phyloP scores from a whole-genome alignment of 2,113 vertebrate genomes.

The Vireo altiloquus region DNA sequence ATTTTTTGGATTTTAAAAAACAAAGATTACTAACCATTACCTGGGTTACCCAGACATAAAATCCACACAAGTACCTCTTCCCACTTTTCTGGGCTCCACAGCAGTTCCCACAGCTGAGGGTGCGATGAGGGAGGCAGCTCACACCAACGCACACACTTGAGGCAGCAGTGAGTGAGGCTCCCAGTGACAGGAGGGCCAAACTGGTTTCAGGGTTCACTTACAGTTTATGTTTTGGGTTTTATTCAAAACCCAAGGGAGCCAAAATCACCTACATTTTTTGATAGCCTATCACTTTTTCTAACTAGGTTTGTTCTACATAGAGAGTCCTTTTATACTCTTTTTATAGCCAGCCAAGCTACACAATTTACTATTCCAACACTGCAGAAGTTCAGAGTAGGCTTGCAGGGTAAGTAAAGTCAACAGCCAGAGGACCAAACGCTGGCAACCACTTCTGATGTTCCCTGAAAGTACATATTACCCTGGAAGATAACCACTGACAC shows the following conservation, averaged over 20 bases:
- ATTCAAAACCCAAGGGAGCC: not conserved
- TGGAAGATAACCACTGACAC: not conserved
- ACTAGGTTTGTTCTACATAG: fast-evolving
- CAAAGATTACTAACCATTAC: not conserved
- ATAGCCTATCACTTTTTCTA: not conserved
- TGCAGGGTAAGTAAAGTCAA: not conserved
- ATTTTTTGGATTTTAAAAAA: not conserved
- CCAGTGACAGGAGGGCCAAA: not conserved
- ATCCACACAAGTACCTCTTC: not conserved
- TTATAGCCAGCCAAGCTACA: not conserved
- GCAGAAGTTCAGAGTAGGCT: not conserved
- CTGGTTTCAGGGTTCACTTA: not conserved
- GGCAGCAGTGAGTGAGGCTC: not conserved
- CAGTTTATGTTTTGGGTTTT: not conserved
- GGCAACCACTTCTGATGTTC: not conserved
- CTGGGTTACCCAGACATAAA: not conserved
- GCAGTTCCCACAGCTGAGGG: not conserved
- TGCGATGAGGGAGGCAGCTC: fast-evolving
- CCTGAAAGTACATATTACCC: not conserved
- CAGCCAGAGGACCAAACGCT: not conserved
- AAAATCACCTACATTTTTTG: not conserved
- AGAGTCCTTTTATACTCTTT: not conserved
- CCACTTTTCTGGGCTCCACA: not conserved
- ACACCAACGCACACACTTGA: fast-evolving
- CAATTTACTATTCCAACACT: not conserved